Base-by-base conservation (phyloP, 2,888 invertebrate genomes). In the Salticus scenicus region DNA sequence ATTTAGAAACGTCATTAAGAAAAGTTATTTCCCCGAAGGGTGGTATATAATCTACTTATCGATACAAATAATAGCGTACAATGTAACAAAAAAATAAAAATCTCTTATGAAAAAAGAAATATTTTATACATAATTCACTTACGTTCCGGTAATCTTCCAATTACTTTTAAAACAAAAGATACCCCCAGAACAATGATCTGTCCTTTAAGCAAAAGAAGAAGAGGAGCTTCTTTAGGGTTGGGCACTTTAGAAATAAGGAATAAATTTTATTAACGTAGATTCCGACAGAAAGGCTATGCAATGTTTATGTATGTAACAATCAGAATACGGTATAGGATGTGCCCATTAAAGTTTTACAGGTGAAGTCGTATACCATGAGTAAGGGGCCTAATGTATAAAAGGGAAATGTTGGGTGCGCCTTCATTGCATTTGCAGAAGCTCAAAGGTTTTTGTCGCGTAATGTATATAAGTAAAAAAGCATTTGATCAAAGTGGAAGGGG, bases 241-340 rank as follows among this genome's bases (percentile, higher is more conserved):
- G 83, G 83, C 82, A 69, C 47, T 51, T 33, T 2, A 12, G 17
- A 17, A 74, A 41, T 42, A 51, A 20, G 64, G 67, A 17, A 10
- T 67, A 33, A 77, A 83, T 75, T 83, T 83, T 83, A 83, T 83
- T 72, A 83, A 69, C 71, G 42, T 47, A 69, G 63, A 47, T 47
- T 66, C 63, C 63, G 14, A 24, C 5, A 27, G 63, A 10, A 27
- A 17, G 5, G 75, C 20, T 66, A 28, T 42, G 47, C 75, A 64
- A 72, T 83, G 77, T 83, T 72, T 83, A 83, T 83, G 77, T 83
- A 83, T 77, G 83, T 83, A 81, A 10, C 42, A 17, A 17, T 17
- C 10, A 14, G 17, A 2, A 47, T 17, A 47, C 17, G 17, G 42
- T 17, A 47, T 47, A 47, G 14, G 42, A 47, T 47, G 42, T 47